phyloP scores from a whole-genome alignment of 2,888 invertebrate species.

The Sicus ferrugineus region DNA sequence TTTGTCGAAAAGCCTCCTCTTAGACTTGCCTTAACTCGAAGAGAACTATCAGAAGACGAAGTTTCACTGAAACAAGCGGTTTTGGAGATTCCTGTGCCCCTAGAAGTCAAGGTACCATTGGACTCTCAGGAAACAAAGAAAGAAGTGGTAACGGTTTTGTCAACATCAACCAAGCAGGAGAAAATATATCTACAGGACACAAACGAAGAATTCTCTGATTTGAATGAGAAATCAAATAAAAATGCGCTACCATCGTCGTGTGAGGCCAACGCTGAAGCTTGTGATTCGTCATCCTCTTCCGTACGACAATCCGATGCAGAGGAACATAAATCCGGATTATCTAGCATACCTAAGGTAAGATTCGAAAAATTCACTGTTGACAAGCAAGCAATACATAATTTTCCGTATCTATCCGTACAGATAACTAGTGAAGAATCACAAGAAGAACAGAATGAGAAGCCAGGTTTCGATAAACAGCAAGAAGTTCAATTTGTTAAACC shows the following conservation, averaged over 20 bases:
- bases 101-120: slow-evolving; percentile 23
- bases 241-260: neutral
- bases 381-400: neutral
- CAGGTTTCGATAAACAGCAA: slow-evolving; percentile 5
- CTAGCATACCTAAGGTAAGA: slow-evolving; percentile 54
- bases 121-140: neutral
- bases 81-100: slow-evolving; percentile 7
- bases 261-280: neutral
- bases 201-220: neutral
- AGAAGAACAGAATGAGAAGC: slow-evolving; percentile 40
- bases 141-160: neutral
- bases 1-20: too few species aligned
- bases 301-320: slow-evolving; percentile 51
- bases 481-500: slow-evolving; percentile 52
- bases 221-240: neutral
- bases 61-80: slow-evolving; percentile 5
- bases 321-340: slow-evolving; percentile 55
- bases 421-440: slow-evolving; percentile 55
- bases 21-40: too few species aligned
- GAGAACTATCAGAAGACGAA: neutral
- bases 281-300: slow-evolving; percentile 42
- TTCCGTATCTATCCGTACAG: slow-evolving; percentile 36
- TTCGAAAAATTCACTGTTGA: neutral
- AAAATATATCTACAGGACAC: neutral
- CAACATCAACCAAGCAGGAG: too few species aligned